A percentile compares a stretch with the other conserved stretches of the same genome.
Conservation (phyloP, 1,140 invertebrate genomes). For the Carposina sasakii region DNA sequence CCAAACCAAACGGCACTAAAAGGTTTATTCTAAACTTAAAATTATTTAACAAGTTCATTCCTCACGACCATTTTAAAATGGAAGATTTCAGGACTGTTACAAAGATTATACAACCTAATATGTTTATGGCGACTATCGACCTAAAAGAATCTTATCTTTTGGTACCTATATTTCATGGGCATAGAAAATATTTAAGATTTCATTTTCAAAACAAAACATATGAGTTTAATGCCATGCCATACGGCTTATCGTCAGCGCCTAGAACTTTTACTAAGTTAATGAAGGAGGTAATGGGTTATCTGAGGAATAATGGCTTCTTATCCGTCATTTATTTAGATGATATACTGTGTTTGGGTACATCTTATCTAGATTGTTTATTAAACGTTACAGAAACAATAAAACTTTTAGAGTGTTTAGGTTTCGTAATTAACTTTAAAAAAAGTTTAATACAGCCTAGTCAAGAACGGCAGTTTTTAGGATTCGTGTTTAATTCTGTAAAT, state of each 20-base stretch:
- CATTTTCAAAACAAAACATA: constrained; percentile 18
- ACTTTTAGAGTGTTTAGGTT: constrained; percentile 2
- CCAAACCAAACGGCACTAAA: constrained; percentile 21
- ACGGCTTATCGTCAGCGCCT: constrained; percentile 23
- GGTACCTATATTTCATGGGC: constrained; percentile 8
- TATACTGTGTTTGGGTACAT: constrained; percentile 8
- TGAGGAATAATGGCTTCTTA: constrained; percentile 10
- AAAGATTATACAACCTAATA: constrained; percentile 19
- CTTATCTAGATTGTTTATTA: neutral
- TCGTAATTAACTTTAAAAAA: constrained; percentile 6
- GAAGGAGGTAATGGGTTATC: constrained; percentile 19
- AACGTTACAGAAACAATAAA: neutral
- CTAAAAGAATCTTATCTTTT: constrained; percentile 28
- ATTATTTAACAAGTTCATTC: constrained; percentile 23
- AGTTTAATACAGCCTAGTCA: neutral
- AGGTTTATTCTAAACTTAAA: constrained; percentile 29
- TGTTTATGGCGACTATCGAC: constrained; percentile 18
- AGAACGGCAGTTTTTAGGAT: constrained; percentile 5
- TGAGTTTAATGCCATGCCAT: constrained; percentile 26
- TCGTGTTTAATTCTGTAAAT: neutral
- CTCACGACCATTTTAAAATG: constrained; percentile 28
- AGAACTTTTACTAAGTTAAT: constrained; percentile 28
- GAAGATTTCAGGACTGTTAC: constrained; percentile 28
- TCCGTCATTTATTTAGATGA: constrained; percentile 21
- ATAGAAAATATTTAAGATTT: constrained; percentile 26